These are phyloP conservation scores for Calosoma granatense DNA, from an alignment of 1,140 invertebrate genomes.

Conservation along the genomic window DNA sequence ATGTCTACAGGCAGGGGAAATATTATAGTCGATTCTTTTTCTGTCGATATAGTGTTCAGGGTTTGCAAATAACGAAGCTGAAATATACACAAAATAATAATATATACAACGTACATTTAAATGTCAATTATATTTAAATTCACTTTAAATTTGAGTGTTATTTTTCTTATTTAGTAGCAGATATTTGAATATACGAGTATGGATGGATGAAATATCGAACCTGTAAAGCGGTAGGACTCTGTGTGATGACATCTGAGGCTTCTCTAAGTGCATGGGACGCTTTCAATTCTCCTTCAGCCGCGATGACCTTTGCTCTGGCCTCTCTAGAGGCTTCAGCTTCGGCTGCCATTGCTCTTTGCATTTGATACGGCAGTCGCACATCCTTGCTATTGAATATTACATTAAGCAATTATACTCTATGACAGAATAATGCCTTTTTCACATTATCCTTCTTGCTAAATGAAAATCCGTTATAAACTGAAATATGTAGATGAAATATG, in stretches of 20 bases:
- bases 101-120: not conserved
- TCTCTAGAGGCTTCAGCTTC: conserved; percentile 75
- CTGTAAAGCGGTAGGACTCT: conserved; percentile 80
- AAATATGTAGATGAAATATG: no score
- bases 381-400: no score
- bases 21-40: conserved; percentile 88
- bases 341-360: conserved; percentile 80
- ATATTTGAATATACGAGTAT: not conserved
- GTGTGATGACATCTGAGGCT: conserved; percentile 79
- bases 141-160: not conserved
- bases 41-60: conserved; percentile 77
- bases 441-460: no score
- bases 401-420: no score
- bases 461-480: no score
- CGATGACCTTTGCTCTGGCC: conserved; percentile 67
- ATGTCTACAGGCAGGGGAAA: conserved; percentile 78
- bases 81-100: not conserved
- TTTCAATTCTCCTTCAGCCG: conserved; percentile 75
- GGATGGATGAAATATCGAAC: conserved; percentile 35
- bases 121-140: not conserved
- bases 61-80: conserved; percentile 46
- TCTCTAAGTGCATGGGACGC: conserved; percentile 79
- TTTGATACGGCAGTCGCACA: conserved; percentile 68
- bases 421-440: no score
- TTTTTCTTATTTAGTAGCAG: not conserved